Evolutionary conservation across 2,888 invertebrate genomes (phyloP).

Genomic region (Sturmia bella): DNA sequence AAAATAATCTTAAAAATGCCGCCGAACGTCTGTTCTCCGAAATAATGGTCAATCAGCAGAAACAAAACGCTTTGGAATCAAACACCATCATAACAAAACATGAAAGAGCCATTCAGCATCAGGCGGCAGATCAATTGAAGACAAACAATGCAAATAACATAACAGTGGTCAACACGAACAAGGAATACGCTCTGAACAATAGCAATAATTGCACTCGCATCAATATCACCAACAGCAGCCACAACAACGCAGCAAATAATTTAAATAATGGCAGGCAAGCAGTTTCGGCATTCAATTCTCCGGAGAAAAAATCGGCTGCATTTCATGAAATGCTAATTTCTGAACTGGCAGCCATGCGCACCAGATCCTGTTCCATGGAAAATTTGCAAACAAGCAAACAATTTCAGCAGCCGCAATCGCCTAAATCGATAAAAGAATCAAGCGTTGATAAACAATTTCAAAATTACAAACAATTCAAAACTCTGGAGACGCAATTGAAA

Average conservation of each 20-base stretch:
- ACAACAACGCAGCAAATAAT: slow-evolving; percentile 28
- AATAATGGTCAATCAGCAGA: slow-evolving; percentile 80
- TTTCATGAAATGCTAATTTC: slow-evolving; percentile 87
- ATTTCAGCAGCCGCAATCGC: slow-evolving; percentile 32
- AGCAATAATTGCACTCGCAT: slow-evolving; percentile 76
- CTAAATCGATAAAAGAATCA: slow-evolving; percentile 38
- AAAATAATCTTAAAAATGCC: slow-evolving; percentile 81
- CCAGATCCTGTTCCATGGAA: slow-evolving; percentile 78
- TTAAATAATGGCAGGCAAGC: slow-evolving; percentile 50
- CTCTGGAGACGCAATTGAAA: slow-evolving; percentile 54
- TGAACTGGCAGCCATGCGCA: slow-evolving; percentile 87
- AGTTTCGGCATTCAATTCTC: slow-evolving; percentile 70
- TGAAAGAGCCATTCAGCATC: slow-evolving; percentile 77
- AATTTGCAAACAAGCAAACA: slow-evolving; percentile 74
- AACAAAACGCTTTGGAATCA: slow-evolving; percentile 70
- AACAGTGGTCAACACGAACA: slow-evolving; percentile 71
- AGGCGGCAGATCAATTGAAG: slow-evolving; percentile 69
- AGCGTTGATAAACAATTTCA: slow-evolving; percentile 67
- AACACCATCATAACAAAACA: slow-evolving; percentile 78
- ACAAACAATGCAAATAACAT: slow-evolving; percentile 64
- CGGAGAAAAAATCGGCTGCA: slow-evolving; percentile 80
- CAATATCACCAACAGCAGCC: slow-evolving; percentile 73
- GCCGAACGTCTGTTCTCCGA: slow-evolving; percentile 81
- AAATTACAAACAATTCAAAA: slow-evolving; percentile 50
- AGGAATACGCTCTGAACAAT: slow-evolving; percentile 56